phyloP scores from a whole-genome alignment of 2,113 vertebrate genomes.

The Antechinus flavipes region DNA sequence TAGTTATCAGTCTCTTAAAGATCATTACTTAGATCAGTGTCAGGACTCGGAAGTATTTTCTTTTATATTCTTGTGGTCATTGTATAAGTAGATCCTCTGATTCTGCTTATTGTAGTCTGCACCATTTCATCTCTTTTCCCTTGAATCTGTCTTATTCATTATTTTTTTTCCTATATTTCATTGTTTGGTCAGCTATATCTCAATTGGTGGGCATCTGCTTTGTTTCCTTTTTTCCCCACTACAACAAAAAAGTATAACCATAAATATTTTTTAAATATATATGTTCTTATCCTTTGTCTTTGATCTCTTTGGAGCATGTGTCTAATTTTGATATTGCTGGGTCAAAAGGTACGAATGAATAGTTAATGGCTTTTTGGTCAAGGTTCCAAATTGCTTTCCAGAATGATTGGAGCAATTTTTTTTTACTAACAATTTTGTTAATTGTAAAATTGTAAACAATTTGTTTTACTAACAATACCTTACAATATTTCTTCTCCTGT shows the following conservation, averaged over 20 bases:
- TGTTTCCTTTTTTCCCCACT: neutral
- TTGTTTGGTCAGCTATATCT: neutral
- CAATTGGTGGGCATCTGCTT: neutral
- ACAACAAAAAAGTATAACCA: too few relatives aligned
- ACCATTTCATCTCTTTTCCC: neutral
- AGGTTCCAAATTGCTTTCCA: neutral
- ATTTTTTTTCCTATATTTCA: neutral
- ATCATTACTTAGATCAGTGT: neutral
- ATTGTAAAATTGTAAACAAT: too few relatives aligned
- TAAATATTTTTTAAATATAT: neutral
- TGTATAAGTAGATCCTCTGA: too few relatives aligned
- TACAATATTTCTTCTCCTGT: neutral
- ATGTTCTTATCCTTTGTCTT: neutral
- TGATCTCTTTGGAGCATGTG: neutral
- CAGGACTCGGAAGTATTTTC: neutral
- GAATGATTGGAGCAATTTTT: neutral
- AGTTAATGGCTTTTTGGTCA: neutral
- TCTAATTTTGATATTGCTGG: neutral
- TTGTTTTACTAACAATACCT: neutral
- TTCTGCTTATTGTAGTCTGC: neutral
- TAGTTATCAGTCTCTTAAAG: neutral
- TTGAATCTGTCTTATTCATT: neutral
- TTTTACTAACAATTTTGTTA: too few relatives aligned
- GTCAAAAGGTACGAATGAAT: neutral
- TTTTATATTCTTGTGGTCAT: neutral